phyloP scores from a whole-genome alignment of 2,888 invertebrate species.

The Tenodera sinensis region DNA sequence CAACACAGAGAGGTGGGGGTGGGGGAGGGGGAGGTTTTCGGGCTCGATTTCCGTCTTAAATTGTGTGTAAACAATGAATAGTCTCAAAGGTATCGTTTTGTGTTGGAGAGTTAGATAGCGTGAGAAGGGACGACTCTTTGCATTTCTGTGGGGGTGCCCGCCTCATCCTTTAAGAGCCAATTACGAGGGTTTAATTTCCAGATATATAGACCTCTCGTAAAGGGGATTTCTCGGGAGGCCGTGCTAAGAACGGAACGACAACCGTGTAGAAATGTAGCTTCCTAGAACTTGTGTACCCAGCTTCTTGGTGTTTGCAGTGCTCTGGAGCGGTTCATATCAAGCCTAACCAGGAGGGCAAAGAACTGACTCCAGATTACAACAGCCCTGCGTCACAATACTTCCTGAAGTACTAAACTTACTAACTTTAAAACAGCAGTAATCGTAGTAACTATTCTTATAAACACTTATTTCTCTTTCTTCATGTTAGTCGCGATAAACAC shows the following conservation, averaged over 20 bases:
- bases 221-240: conserved; percentile 8
- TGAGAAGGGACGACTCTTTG: not conserved
- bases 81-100: conserved; percentile 21
- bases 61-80: conserved; percentile 22
- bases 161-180: conserved; percentile 18
- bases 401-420: no score
- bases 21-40: not conserved
- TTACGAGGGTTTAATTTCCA: conserved; percentile 17
- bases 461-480: no score
- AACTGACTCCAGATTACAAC: no score
- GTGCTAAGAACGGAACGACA: conserved; percentile 1
- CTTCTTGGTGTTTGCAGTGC: not conserved
- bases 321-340: no score
- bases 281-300: not conserved
- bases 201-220: not conserved
- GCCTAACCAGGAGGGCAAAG: no score
- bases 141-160: not conserved
- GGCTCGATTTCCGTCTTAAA: conserved; percentile 23
- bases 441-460: no score
- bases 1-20: not conserved
- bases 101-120: conserved; percentile 6
- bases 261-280: not conserved
- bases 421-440: no score
- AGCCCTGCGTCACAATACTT: no score
- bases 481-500: no score